phyloP scores from a whole-genome alignment of 2,113 vertebrate species.

The Scomber colias region DNA sequence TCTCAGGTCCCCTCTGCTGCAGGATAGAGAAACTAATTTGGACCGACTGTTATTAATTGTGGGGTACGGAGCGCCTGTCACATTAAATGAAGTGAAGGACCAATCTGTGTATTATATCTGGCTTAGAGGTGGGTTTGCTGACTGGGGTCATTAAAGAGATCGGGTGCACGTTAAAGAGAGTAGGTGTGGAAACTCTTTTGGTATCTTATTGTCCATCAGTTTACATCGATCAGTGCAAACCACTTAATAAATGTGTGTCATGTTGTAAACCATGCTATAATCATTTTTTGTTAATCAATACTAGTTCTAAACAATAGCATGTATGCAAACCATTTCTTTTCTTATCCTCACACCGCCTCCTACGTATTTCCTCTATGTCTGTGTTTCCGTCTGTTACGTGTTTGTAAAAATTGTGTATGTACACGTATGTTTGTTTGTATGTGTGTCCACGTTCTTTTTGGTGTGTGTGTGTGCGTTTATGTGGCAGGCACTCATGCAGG shows the following conservation, averaged over 20 bases:
- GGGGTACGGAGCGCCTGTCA: conserved; percentile 54
- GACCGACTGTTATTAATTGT: conserved; percentile 73
- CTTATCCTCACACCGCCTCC: conserved; percentile 32
- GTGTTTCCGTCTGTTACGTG: conserved; percentile 26
- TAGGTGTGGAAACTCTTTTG: neutral
- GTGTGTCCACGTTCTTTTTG: conserved; percentile 7
- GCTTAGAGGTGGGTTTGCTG: conserved; percentile 44
- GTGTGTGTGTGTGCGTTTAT: conserved; percentile 22
- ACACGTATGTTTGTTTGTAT: conserved; percentile 34
- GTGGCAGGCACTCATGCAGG: conserved; percentile 92
- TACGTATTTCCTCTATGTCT: conserved; percentile 20
- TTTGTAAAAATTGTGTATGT: conserved; percentile 33
- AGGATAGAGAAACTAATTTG: conserved; percentile 69
- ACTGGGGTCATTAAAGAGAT: conserved; percentile 56
- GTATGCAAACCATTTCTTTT: neutral
- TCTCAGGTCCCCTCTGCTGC: conserved; percentile 48
- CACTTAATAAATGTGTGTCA: neutral
- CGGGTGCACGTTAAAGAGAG: conserved; percentile 43
- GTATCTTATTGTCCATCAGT: conserved; percentile 9
- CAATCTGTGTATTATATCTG: conserved; percentile 61
- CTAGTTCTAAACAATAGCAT: neutral
- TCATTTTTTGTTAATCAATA: conserved; percentile 1
- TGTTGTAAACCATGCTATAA: neutral
- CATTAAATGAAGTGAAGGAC: conserved; percentile 62
- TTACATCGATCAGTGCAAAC: neutral